Evolutionary conservation across 2,888 invertebrate genomes (phyloP).

Genomic region (Amphimallon solstitiale): DNA sequence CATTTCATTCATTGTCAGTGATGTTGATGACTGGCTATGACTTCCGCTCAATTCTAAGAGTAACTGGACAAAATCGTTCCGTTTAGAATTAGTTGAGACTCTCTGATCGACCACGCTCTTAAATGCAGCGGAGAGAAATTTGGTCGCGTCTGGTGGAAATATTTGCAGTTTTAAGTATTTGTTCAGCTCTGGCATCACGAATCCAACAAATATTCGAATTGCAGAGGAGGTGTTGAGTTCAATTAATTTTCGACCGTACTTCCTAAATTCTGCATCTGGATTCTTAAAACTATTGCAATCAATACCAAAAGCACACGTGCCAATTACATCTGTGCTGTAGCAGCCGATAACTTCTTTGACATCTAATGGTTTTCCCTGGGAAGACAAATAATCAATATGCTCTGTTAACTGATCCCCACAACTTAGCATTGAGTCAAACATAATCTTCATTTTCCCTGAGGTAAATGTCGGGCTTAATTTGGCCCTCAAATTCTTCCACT

Average conservation of each 20-base stretch:
- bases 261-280: conserved; percentile 25
- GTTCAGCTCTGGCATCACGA: conserved; percentile 45
- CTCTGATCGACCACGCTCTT: too few relatives aligned
- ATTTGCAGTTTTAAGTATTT: neutral
- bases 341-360: conserved; percentile 25
- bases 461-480: conserved; percentile 23
- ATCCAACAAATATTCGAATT: conserved; percentile 35
- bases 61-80: too few relatives aligned
- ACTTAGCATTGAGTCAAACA: conserved; percentile 5
- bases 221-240: neutral
- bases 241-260: conserved; percentile 16
- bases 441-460: conserved; percentile 20
- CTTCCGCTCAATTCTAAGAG: too few relatives aligned
- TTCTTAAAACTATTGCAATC: conserved; percentile 13
- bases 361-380: neutral
- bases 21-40: too few relatives aligned
- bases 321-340: conserved; percentile 28
- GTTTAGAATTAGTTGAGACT: too few relatives aligned
- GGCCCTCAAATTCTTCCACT: conserved; percentile 10
- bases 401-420: conserved; percentile 12
- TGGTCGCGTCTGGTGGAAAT: too few relatives aligned
- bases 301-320: conserved; percentile 29
- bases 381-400: neutral
- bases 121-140: too few relatives aligned
- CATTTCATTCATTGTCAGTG: too few relatives aligned